Evolutionary conservation across 2,888 invertebrate species (phyloP), one percentile per base, ranked within the genome.

Genomic region (Plagodis pulveraria): DNA sequence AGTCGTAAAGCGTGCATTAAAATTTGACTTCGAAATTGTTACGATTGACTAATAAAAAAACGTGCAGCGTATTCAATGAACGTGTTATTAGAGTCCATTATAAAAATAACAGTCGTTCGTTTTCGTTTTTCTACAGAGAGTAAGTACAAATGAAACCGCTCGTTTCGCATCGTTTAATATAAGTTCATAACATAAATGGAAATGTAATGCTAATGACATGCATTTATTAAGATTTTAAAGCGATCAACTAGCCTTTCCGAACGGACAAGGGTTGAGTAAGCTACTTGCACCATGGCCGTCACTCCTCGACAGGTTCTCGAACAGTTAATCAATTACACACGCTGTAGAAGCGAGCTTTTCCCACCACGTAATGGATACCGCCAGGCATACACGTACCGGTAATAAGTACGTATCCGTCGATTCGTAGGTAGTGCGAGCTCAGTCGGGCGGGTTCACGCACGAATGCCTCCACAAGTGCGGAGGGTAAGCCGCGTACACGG

Each of bases 281-380:
- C 68, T 71, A 65, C 68, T 70, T 65, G 65, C 62, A 67, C 54
- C 62, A 62, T 55, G 71, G 65, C 70, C 80, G 76, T 76, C 79
- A 76, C 63, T 74, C 73, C 32, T 44, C 34, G 78, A 78, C 83
- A 76, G 82, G 79, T 79, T 84, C 83, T 86, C 83, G 80, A 86
- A 87, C 87, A 85, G 85, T 83, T 87, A 87, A 90, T 91, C 88
- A 90, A 91, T 91, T 91, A 91, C 84, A 85, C 87, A 86, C 84
- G 73, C 85, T 80, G 86, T 78, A 85, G 88, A 79, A 74, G 83
- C 71, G 80, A 79, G 80, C 84, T 85, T 87, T 88, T 89, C 88
- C 85, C 86, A 78, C 76, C 74, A 74, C 81, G 91, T 91, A 90
- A 91, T 91, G 87, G 86, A 91, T 86, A 87, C 85, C 83, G 76